Percentiles rank a stretch among this genome's conserved stretches.
Evolutionary conservation across 1,140 invertebrate species (phyloP).

Genomic region (Penaeus vannamei): DNA sequence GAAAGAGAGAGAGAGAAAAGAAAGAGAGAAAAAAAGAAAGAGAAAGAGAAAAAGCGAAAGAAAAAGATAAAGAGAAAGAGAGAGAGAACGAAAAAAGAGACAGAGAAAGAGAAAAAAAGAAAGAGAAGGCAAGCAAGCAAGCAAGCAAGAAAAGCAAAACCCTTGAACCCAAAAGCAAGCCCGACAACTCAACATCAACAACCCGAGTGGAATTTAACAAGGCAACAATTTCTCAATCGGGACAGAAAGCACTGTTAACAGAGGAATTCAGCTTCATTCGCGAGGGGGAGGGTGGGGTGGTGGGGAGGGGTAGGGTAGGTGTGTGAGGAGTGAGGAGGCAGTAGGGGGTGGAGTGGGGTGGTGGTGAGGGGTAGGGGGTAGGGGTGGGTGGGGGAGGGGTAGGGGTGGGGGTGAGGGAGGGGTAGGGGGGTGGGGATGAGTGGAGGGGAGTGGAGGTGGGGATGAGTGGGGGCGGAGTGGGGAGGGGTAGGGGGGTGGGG

Average conservation of each 20-base stretch:
- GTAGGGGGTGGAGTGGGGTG: neutral
- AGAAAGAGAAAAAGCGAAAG: neutral
- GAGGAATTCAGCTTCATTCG: no score
- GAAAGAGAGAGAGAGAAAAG: neutral
- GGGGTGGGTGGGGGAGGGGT: neutral
- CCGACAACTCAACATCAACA: no score
- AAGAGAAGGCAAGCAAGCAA: neutral
- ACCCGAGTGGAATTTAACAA: no score
- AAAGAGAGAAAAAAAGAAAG: conserved; percentile 1
- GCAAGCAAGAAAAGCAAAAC: no score
- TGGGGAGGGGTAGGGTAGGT: neutral
- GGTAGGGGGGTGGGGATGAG: no score
- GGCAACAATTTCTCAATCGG: no score
- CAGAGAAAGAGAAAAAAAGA: neutral
- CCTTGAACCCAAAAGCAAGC: no score
- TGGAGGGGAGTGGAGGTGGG: neutral
- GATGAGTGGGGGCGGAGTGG: neutral
- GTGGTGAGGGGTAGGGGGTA: neutral
- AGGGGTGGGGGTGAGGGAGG: neutral
- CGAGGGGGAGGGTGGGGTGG: neutral
- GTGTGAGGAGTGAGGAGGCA: neutral
- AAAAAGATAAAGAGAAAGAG: neutral
- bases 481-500: no score
- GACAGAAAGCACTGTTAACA: no score
- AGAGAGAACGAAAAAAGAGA: neutral